A percentile compares a stretch with the other conserved stretches of the same genome.
These are phyloP conservation scores for Limnodromus scolopaceus DNA, from an alignment of 2,797 vertebrate species.

Conservation along the genomic window DNA sequence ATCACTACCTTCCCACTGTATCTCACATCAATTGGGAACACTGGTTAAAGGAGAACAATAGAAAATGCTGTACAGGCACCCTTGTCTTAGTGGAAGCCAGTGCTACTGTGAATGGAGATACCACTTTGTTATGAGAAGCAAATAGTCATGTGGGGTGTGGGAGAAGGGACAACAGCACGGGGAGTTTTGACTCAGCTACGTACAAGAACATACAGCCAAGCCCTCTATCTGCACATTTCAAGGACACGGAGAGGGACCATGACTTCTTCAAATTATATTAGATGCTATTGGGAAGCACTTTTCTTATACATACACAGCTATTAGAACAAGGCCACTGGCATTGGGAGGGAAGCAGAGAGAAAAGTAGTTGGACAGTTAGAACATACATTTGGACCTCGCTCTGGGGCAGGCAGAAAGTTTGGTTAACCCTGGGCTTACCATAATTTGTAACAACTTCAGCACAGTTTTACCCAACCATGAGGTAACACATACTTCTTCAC, in stretches of 20 bases:
- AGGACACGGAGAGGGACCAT: neutral
- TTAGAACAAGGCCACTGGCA: neutral
- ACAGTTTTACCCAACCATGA: neutral
- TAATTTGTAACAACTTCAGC: neutral
- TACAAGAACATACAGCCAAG: neutral
- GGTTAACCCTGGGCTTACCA: accelerated
- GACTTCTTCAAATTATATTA: neutral
- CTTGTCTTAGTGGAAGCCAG: neutral
- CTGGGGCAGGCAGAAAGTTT: neutral
- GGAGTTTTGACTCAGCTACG: neutral
- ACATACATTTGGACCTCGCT: neutral
- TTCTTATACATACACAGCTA: neutral
- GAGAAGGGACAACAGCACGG: neutral
- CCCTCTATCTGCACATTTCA: neutral
- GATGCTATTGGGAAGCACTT: neutral
- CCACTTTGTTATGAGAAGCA: neutral
- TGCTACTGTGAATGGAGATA: neutral
- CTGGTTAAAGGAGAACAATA: neutral
- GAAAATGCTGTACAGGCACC: neutral
- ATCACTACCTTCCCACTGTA: neutral
- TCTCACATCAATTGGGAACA: neutral
- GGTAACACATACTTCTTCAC: neutral
- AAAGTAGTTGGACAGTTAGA: neutral
- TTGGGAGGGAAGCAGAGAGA: neutral
- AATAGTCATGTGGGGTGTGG: accelerated